Conservation (phyloP, 2,113 vertebrate species). For the Calcarius ornatus region DNA sequence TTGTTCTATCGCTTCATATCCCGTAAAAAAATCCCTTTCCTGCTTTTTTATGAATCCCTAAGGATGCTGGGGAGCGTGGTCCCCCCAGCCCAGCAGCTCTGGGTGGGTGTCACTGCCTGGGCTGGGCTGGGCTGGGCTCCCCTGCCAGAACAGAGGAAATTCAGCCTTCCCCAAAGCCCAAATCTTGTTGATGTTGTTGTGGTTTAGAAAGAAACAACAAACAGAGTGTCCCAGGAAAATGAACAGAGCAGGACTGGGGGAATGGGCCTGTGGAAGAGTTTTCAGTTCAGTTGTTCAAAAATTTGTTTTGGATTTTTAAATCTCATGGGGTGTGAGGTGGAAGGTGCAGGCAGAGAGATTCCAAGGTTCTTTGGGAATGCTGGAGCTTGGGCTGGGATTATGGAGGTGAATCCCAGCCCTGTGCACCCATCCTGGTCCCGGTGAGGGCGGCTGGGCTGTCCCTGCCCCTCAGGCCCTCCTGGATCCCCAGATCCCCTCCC, state of each 20-base stretch:
- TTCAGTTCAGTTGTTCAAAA: neutral
- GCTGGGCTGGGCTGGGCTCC: neutral
- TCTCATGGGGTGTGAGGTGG: fast-evolving
- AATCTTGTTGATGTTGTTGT: neutral
- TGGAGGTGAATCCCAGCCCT: neutral
- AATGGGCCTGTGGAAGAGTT: neutral
- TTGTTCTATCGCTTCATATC: fast-evolving
- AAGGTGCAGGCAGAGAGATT: neutral
- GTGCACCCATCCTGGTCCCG: neutral
- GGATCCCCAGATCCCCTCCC: neutral
- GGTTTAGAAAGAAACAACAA: neutral
- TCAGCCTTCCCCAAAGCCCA: neutral
- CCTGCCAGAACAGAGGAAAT: neutral
- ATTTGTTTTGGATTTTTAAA: neutral
- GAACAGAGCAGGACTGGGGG: neutral
- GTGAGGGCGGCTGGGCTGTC: neutral
- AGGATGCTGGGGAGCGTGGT: neutral
- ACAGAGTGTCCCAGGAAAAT: neutral
- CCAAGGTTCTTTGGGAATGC: neutral
- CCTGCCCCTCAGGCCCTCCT: neutral
- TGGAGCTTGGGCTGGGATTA: neutral
- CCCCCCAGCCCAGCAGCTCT: neutral
- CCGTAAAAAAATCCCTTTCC: neutral
- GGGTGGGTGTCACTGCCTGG: neutral
- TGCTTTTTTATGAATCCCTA: too few species aligned